phyloP scores from a whole-genome alignment of 2,797 vertebrate species.

The Sciurus carolinensis region DNA sequence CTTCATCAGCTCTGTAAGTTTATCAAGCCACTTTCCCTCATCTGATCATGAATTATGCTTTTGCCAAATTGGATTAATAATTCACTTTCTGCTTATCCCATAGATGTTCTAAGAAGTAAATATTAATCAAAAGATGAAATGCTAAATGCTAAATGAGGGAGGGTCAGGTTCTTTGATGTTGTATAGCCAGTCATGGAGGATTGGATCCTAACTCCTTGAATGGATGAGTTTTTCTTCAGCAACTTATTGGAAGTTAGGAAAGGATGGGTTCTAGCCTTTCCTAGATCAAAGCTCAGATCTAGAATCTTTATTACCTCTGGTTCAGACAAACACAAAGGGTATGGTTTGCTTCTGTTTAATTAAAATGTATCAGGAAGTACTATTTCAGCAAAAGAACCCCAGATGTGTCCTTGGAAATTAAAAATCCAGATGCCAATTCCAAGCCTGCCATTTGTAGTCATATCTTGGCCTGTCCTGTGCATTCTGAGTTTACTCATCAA shows the following conservation, averaged over 20 bases:
- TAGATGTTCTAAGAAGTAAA: constrained; percentile 9
- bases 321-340: neutral
- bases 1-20: neutral
- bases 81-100: neutral
- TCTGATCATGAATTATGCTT: neutral
- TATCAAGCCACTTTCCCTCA: neutral
- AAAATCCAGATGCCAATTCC: neutral
- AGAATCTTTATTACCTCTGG: neutral
- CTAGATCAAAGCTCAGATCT: neutral
- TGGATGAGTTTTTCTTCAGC: neutral
- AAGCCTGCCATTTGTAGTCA: neutral
- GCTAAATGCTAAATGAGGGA: neutral
- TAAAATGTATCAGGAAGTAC: neutral
- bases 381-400: neutral
- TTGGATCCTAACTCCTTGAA: neutral
- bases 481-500: neutral
- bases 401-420: neutral
- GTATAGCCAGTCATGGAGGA: neutral
- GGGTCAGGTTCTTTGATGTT: neutral
- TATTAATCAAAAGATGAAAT: neutral
- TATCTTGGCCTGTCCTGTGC: fast-evolving
- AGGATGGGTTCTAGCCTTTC: neutral
- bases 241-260: neutral
- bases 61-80: constrained; percentile 8
- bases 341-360: neutral